A percentile compares a stretch with the other conserved stretches of the same genome.
Evolutionary conservation across 1,140 invertebrate genomes (phyloP).

Genomic region (Reticulitermes speratus): DNA sequence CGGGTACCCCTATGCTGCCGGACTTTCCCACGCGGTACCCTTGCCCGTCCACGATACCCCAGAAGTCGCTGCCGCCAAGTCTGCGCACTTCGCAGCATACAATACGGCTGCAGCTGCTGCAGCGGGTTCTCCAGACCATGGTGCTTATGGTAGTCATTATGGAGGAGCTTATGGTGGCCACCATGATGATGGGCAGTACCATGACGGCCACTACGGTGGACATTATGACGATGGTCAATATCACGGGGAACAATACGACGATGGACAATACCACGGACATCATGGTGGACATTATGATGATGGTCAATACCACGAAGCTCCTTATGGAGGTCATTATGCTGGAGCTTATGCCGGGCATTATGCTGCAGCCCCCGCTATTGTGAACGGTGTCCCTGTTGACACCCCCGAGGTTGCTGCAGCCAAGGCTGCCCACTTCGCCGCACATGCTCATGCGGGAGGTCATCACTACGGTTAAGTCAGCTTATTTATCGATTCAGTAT

Average conservation of each 20-base stretch:
- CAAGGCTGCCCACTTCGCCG: conserved; percentile 40
- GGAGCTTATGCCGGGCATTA: neutral
- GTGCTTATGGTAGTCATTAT: neutral
- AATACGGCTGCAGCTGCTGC: conserved; percentile 22
- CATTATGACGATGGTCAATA: neutral
- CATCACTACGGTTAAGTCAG: neutral
- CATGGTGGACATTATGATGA: neutral
- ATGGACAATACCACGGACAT: neutral
- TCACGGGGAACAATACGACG: neutral
- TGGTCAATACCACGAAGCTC: neutral
- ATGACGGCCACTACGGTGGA: neutral
- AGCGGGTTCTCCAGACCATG: neutral
- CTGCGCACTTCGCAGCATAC: conserved; percentile 40
- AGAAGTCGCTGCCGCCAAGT: conserved; percentile 41
- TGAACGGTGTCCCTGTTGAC: conserved; percentile 38
- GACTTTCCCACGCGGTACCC: conserved; percentile 36
- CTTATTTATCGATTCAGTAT: neutral
- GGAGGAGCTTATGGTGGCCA: neutral
- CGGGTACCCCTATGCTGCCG: conserved; percentile 48
- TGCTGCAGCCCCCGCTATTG: conserved; percentile 32
- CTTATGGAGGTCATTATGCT: neutral
- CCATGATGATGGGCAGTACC: neutral
- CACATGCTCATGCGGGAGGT: conserved; percentile 33
- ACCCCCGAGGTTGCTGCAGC: conserved; percentile 42
- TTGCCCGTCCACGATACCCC: conserved; percentile 40